These are phyloP conservation scores for Drosophila chauvacae DNA, from an alignment of 1,140 invertebrate genomes.

Conservation along the genomic window DNA sequence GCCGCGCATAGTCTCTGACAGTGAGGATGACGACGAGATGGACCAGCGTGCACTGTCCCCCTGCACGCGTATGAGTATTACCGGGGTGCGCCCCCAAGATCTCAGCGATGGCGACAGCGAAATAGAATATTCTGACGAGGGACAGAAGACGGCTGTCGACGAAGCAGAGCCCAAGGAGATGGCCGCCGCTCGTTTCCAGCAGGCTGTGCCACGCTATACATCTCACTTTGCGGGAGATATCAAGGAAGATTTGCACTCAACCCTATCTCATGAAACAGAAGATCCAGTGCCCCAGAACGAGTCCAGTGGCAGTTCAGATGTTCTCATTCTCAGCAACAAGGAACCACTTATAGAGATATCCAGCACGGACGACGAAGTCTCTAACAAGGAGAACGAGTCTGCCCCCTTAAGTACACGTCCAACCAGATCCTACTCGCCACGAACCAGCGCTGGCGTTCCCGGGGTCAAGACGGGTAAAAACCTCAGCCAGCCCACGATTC, in stretches of 20 bases:
- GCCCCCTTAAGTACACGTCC: not conserved
- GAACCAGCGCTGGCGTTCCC: constrained; percentile 31
- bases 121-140: constrained; percentile 69
- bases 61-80: constrained; percentile 80
- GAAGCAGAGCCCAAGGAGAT: constrained; percentile 12
- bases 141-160: not conserved
- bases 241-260: constrained; percentile 66
- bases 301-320: constrained; percentile 61
- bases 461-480: constrained; percentile 34
- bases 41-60: constrained; percentile 70
- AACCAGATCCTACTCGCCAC: constrained; percentile 25
- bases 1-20: constrained; percentile 39
- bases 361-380: constrained; percentile 54
- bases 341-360: constrained; percentile 72
- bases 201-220: constrained; percentile 59
- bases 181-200: not conserved
- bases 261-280: constrained; percentile 37
- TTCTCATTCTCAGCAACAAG: constrained; percentile 64
- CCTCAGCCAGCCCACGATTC: constrained; percentile 70
- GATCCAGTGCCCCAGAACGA: constrained; percentile 10
- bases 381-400: constrained; percentile 34
- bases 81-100: constrained; percentile 71
- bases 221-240: constrained; percentile 64
- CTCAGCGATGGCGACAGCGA: constrained; percentile 70
- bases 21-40: constrained; percentile 71